Evolutionary conservation across 2,797 vertebrate species (phyloP).

Genomic region (Somateria mollissima): DNA sequence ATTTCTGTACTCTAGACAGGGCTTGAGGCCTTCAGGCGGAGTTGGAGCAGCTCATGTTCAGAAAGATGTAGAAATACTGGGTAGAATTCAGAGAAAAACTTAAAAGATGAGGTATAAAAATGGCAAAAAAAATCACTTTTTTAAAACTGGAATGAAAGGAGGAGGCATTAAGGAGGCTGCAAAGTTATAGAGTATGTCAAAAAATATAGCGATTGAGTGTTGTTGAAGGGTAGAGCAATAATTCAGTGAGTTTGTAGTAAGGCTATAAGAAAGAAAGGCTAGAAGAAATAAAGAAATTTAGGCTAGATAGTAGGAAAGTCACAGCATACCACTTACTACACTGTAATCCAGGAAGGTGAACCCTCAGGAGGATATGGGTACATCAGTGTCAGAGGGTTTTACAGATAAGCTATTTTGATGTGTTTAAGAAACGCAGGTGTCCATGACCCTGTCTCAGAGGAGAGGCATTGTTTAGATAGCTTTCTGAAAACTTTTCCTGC

Average conservation of each 20-base stretch:
- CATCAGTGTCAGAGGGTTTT: neutral
- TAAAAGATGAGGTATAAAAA: neutral
- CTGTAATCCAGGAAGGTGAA: neutral
- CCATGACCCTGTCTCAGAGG: neutral
- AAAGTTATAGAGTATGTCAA: neutral
- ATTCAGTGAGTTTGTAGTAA: neutral
- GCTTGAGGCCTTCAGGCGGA: neutral
- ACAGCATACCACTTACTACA: neutral
- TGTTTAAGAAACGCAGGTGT: neutral
- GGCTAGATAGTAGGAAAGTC: neutral
- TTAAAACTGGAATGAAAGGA: neutral
- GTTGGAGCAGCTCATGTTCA: neutral
- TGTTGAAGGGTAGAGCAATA: neutral
- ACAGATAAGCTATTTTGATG: neutral
- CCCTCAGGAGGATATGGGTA: neutral
- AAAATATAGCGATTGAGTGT: rapidly evolving
- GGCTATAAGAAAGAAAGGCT: too few species aligned
- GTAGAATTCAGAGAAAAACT: neutral
- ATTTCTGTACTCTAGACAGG: neutral
- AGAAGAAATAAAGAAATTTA: neutral
- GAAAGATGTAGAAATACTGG: neutral
- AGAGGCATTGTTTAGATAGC: neutral
- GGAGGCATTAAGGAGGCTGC: neutral
- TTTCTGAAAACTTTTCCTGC: neutral
- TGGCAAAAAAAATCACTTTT: neutral